Percentiles rank a stretch among this genome's conserved stretches.
These are phyloP conservation scores for Amphipoea oculea DNA, from an alignment of 2,888 invertebrate genomes.

Conservation along the genomic window DNA sequence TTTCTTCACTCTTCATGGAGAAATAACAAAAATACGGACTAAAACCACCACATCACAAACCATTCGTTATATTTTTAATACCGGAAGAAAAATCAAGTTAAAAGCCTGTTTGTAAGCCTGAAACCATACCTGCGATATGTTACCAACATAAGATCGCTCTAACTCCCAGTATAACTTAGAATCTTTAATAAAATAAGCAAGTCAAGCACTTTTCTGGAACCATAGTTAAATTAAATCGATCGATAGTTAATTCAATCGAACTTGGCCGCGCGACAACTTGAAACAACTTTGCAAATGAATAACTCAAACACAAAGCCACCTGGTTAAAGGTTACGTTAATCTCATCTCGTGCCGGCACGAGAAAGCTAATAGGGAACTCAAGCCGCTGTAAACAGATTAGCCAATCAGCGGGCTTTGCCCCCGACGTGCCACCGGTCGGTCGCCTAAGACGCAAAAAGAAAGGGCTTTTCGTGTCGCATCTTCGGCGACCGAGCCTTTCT, in stretches of 20 bases:
- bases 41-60: neutral
- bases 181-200: neutral
- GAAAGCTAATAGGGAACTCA: conserved; percentile 3
- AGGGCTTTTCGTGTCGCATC: too few relatives aligned
- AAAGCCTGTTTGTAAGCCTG: neutral
- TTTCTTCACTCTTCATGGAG: neutral
- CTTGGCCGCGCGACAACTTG: neutral
- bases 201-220: neutral
- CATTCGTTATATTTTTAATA: neutral
- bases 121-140: neutral
- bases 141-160: neutral
- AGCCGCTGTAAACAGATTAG: conserved; percentile 30
- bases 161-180: neutral
- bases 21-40: neutral
- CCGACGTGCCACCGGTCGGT: neutral
- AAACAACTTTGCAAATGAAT: conserved; percentile 25
- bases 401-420: conserved; percentile 15
- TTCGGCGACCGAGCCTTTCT: too few relatives aligned
- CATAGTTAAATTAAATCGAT: too few relatives aligned
- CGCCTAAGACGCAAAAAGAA: neutral
- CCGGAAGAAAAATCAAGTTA: neutral
- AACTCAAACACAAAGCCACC: neutral
- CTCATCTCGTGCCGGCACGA: conserved; percentile 16
- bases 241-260: neutral
- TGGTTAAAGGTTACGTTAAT: conserved; percentile 22